Evolutionary conservation across 2,888 invertebrate species (phyloP), one percentile per base, ranked within the genome.

Genomic region (Polydrusus cervinus): DNA sequence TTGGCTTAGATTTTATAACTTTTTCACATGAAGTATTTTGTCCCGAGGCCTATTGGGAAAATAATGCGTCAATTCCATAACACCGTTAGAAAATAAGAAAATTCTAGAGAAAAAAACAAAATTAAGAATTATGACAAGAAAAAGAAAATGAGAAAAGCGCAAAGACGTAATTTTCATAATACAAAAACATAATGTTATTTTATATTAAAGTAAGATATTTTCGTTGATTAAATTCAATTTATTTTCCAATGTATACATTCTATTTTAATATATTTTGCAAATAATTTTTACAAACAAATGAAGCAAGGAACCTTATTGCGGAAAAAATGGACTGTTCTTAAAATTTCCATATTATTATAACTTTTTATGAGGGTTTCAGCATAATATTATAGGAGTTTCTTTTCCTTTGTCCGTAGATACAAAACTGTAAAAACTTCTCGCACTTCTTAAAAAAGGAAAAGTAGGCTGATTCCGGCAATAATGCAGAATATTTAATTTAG

Each of bases 181-280:
- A 30, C 30, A 2, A 18, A 51, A 8, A 51, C 1, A 51, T 6
- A 51, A 18, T 16, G 9, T 51, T 47, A 47, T 13, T 47, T 47
- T 14, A 20, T 51, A 20, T 20, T 11, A 51, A 51, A 51, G 1
- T 20, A 16, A 6, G 51, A 20, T 51, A 13, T 51, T n/a, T 55
- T 55, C 7, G n/a, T 53, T 25, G 25, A 11, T 25, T 11, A 55
- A 55, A n/a, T 25, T 55, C 14, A 55, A 51, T 51, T 51, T 51
- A 1, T 18, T 55, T 14, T 55, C 8, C 30, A 55, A 55, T n/a
- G n/a, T n/a, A n/a, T n/a, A n/a, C n/a, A n/a, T n/a, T n/a, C n/a
- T n/a, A n/a, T 30, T 55, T 5, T 8, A 30, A 30, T 30, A 30
- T 55, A n/a, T 55, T 55, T 34, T 55, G 1, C 30, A 3, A 20